These are phyloP conservation scores for Perizoma flavofasciatum DNA, from an alignment of 2,888 invertebrate species.

Conservation along the genomic window DNA sequence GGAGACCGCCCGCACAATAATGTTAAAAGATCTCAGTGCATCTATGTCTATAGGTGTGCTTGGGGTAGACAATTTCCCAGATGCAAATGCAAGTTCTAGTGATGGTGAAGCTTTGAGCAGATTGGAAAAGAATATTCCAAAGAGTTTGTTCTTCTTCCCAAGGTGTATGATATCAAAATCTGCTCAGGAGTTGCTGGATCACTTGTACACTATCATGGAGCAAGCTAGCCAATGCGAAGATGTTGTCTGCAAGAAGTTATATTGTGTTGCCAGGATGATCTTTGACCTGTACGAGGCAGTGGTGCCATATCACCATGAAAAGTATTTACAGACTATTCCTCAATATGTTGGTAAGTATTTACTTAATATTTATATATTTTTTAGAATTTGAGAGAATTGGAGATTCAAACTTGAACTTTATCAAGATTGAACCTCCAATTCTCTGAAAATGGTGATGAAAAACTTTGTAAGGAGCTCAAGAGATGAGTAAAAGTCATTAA, in stretches of 20 bases:
- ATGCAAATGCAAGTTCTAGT: constrained; percentile 31
- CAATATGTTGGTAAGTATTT: constrained; percentile 89
- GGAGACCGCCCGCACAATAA: constrained; percentile 87
- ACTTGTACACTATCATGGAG: constrained; percentile 86
- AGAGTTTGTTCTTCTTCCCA: constrained; percentile 77
- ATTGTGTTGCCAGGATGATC: constrained; percentile 88
- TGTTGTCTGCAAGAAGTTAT: constrained; percentile 85
- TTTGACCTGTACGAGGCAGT: constrained; percentile 90
- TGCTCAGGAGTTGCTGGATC: constrained; percentile 85
- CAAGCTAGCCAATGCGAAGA: constrained; percentile 86
- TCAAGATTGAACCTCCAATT: too few species aligned
- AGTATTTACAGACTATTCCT: constrained; percentile 91
- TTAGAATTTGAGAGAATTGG: too few species aligned
- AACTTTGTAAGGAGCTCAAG: too few species aligned
- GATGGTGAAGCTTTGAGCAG: constrained; percentile 68
- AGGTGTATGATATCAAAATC: constrained; percentile 85
- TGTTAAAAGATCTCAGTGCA: constrained; percentile 92
- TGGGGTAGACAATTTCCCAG: constrained; percentile 74
- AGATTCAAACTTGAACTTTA: too few species aligned
- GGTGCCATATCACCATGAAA: constrained; percentile 91
- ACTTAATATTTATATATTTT: background rate
- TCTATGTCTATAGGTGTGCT: constrained; percentile 85
- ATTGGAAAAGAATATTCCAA: constrained; percentile 70
- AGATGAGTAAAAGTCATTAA: too few species aligned
- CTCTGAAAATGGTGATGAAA: too few species aligned